Evolutionary conservation across 2,888 invertebrate species (phyloP).

Genomic region (Melikaiella ostensackeni): DNA sequence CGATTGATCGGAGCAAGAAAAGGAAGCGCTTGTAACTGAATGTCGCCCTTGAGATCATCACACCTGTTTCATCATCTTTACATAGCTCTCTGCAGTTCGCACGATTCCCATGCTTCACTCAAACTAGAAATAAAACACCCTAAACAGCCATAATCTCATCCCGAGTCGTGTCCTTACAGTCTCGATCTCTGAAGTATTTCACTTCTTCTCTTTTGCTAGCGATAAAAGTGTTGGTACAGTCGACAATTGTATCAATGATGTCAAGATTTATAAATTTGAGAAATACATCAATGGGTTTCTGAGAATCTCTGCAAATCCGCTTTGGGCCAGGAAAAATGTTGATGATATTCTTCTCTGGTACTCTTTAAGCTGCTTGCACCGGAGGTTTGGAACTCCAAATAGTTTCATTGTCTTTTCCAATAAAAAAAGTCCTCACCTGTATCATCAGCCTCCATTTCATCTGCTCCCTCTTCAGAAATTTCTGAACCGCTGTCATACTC

Average conservation of each 20-base stretch:
- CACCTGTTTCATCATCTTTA: conserved; percentile 48
- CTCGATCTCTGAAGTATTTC: conserved; percentile 45
- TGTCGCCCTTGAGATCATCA: conserved; percentile 42
- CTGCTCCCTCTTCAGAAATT: no score
- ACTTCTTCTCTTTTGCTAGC: conserved; percentile 30
- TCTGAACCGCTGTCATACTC: no score
- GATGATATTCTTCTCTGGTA: conserved; percentile 39
- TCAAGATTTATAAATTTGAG: conserved; percentile 44
- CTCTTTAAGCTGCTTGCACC: conserved; percentile 1
- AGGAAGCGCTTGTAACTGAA: conserved; percentile 50
- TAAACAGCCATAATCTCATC: conserved; percentile 55
- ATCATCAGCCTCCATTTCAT: no score
- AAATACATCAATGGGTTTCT: conserved; percentile 45
- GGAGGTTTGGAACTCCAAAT: no score
- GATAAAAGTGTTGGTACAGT: conserved; percentile 55
- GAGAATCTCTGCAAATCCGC: conserved; percentile 40
- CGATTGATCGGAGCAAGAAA: conserved; percentile 46
- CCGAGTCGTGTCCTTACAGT: conserved; percentile 49
- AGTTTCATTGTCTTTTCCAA: no score
- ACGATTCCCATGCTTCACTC: conserved; percentile 43
- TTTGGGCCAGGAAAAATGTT: conserved; percentile 42
- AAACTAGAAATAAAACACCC: conserved; percentile 46
- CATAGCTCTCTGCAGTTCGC: conserved; percentile 46
- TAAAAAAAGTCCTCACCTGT: no score
- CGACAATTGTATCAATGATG: conserved; percentile 49